Evolutionary conservation across 2,888 invertebrate species (phyloP).

Genomic region (Cantharis flavilabris): DNA sequence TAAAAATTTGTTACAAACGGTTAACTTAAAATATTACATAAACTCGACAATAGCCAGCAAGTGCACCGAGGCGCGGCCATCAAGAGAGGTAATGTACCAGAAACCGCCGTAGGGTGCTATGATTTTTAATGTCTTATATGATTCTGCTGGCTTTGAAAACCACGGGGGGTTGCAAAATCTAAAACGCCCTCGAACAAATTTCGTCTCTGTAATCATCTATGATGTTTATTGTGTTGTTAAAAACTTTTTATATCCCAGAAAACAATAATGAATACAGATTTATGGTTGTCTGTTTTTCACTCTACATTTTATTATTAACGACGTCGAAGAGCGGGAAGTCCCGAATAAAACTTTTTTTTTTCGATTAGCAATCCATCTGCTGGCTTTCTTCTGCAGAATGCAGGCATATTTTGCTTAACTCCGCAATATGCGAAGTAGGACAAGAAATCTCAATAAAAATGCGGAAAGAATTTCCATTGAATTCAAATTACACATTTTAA

Average conservation of each 20-base stretch:
- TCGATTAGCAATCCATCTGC: background rate
- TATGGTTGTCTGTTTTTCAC: background rate
- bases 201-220: conserved; percentile 13
- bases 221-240: background rate
- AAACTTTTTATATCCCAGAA: background rate
- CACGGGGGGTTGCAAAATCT: conserved; percentile 24
- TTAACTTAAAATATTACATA: background rate
- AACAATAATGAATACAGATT: background rate
- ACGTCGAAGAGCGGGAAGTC: background rate
- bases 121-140: conserved; percentile 51
- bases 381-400: background rate
- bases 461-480: background rate
- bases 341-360: background rate
- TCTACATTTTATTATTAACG: background rate
- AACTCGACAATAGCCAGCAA: conserved; percentile 24
- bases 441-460: background rate
- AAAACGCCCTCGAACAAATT: conserved; percentile 28
- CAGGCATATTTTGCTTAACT: background rate
- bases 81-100: conserved; percentile 51
- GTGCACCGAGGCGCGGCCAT: conserved; percentile 41
- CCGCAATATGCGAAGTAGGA: background rate
- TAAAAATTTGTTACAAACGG: background rate
- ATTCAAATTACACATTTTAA: background rate
- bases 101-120: conserved; percentile 50
- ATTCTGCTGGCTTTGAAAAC: conserved; percentile 35